Evolutionary conservation across 2,113 vertebrate genomes (phyloP).

Genomic region (Piliocolobus tephrosceles): DNA sequence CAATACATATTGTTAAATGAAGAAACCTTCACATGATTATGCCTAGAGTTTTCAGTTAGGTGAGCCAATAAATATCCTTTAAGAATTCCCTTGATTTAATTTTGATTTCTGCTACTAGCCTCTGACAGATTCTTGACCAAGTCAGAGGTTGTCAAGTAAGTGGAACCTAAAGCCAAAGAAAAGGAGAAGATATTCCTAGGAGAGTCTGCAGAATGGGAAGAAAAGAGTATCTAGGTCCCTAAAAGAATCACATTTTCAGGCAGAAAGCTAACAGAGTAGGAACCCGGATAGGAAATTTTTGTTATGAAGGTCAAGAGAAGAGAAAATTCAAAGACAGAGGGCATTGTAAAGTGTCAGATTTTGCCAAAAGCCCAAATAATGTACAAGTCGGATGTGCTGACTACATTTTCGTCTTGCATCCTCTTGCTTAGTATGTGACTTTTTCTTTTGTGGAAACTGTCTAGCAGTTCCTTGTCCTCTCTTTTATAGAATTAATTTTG

Average conservation of each 20-base stretch:
- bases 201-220: background rate
- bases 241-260: background rate
- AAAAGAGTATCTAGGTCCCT: background rate
- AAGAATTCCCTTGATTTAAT: background rate
- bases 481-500: background rate
- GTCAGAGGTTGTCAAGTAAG: background rate
- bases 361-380: background rate
- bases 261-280: background rate
- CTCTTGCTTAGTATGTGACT: background rate
- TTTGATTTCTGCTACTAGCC: background rate
- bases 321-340: background rate
- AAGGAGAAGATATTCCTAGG: background rate
- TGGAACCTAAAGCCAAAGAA: background rate
- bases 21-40: background rate
- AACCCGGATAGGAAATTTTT: background rate
- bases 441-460: background rate
- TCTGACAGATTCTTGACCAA: background rate
- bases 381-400: background rate
- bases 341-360: background rate
- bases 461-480: background rate
- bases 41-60: background rate
- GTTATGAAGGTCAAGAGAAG: background rate
- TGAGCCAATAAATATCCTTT: background rate
- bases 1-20: background rate
- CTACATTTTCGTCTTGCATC: background rate